These are phyloP conservation scores for Malurus alboscapulatus DNA, from an alignment of 2,113 vertebrate species.

Conservation along the genomic window DNA sequence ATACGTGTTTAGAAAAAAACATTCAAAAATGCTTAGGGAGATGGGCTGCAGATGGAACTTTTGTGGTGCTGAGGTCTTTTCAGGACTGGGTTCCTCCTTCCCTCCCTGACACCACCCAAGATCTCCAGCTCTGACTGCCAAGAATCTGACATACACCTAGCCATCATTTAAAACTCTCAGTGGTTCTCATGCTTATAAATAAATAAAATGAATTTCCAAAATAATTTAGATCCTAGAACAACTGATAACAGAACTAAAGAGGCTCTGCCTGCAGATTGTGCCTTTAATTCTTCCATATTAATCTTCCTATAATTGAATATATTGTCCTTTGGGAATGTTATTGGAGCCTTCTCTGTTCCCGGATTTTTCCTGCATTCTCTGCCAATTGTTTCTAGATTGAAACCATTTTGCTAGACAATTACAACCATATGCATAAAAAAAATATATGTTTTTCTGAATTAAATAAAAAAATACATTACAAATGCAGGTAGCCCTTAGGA, in stretches of 20 bases:
- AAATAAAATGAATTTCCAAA: conserved; percentile 44
- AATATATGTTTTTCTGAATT: neutral
- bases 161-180: conserved; percentile 14
- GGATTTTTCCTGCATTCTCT: conserved; percentile 61
- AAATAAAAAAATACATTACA: neutral
- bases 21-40: neutral
- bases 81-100: neutral
- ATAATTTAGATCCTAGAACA: conserved; percentile 37
- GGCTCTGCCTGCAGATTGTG: neutral
- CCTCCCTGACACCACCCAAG: conserved; percentile 3
- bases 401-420: conserved; percentile 55
- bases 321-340: conserved; percentile 38
- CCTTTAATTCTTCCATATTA: conserved; percentile 37
- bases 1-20: neutral
- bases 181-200: conserved; percentile 39
- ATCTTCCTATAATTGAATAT: conserved; percentile 42
- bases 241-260: conserved; percentile 25
- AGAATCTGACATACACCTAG: conserved; percentile 42
- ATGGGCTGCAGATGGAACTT: neutral
- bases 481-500: conserved; percentile 3
- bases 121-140: conserved; percentile 6
- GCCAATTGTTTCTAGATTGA: conserved; percentile 62
- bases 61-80: neutral
- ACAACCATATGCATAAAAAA: conserved; percentile 40
- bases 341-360: conserved; percentile 30